These are phyloP conservation scores for Sesamia nonagrioides DNA, from an alignment of 1,140 invertebrate genomes.

Conservation along the genomic window DNA sequence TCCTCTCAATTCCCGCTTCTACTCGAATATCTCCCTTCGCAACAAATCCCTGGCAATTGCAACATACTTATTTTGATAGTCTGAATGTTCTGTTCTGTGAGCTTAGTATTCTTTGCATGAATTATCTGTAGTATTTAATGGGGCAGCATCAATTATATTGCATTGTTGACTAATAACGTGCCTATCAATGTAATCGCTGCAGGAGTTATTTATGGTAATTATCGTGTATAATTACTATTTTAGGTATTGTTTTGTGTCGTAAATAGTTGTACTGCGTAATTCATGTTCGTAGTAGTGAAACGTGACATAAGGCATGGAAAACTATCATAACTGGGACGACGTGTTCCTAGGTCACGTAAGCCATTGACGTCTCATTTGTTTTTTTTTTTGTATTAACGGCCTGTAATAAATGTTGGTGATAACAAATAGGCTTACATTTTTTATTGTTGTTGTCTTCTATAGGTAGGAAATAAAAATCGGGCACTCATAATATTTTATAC, in stretches of 20 bases:
- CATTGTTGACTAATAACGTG: slow-evolving; percentile 64
- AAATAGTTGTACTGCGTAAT: slow-evolving; percentile 55
- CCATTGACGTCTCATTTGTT: slow-evolving; percentile 44
- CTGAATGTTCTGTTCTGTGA: slow-evolving; percentile 7
- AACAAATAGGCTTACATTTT: slow-evolving; percentile 26
- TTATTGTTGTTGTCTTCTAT: slow-evolving; percentile 1
- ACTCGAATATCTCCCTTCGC: slow-evolving; percentile 70
- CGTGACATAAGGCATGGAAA: slow-evolving; percentile 51
- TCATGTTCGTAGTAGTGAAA: slow-evolving; percentile 46
- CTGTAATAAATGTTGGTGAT: slow-evolving; percentile 1
- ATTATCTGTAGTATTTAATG: slow-evolving; percentile 58
- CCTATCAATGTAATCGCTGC: slow-evolving; percentile 56
- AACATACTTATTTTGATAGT: slow-evolving; percentile 50
- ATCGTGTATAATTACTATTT: slow-evolving; percentile 59
- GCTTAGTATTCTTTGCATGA: slow-evolving; percentile 33
- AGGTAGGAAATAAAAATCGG: neutral
- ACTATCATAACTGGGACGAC: slow-evolving; percentile 65
- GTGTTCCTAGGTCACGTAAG: slow-evolving; percentile 83
- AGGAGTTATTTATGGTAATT: slow-evolving; percentile 64
- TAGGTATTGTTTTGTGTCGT: slow-evolving; percentile 27
- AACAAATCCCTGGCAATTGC: slow-evolving; percentile 68
- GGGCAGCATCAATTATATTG: slow-evolving; percentile 63
- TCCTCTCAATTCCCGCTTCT: slow-evolving; percentile 76
- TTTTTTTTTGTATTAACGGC: slow-evolving; percentile 24
- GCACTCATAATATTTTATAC: neutral